A percentile compares a stretch with the other conserved stretches of the same genome.
Conservation (phyloP, 2,797 vertebrate species). For the Clarias laeviceps region DNA sequence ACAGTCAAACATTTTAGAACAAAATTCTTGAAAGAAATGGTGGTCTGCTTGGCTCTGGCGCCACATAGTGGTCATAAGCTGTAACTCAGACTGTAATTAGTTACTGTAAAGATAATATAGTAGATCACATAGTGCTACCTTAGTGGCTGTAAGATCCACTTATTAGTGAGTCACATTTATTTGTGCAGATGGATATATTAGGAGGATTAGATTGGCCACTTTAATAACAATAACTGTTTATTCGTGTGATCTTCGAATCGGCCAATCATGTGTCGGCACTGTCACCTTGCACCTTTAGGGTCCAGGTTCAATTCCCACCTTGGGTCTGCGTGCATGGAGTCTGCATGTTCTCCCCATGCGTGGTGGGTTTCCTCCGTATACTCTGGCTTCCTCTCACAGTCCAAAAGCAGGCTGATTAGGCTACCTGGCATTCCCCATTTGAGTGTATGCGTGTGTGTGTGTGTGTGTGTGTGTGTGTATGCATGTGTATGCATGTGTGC, state of each 20-base stretch:
- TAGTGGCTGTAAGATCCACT: not conserved
- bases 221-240: not conserved
- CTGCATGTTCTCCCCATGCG: too few species aligned
- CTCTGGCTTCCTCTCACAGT: too few species aligned
- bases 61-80: constrained; percentile 8
- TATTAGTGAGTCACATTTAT: not conserved
- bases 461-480: too few species aligned
- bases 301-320: too few species aligned
- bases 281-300: too few species aligned
- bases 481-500: too few species aligned
- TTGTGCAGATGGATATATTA: not conserved
- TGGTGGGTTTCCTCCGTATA: too few species aligned
- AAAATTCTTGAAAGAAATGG: not conserved
- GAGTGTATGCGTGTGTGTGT: too few species aligned
- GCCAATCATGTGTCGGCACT: not conserved
- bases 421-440: too few species aligned
- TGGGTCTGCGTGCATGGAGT: too few species aligned
- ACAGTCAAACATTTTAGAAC: not conserved
- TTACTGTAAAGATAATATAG: not conserved
- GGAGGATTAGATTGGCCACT: not conserved
- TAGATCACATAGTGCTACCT: not conserved
- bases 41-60: not conserved
- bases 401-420: too few species aligned
- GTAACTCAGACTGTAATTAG: not conserved
- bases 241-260: not conserved